Evolutionary conservation across 2,888 invertebrate genomes (phyloP).

Genomic region (Dicycla oo): DNA sequence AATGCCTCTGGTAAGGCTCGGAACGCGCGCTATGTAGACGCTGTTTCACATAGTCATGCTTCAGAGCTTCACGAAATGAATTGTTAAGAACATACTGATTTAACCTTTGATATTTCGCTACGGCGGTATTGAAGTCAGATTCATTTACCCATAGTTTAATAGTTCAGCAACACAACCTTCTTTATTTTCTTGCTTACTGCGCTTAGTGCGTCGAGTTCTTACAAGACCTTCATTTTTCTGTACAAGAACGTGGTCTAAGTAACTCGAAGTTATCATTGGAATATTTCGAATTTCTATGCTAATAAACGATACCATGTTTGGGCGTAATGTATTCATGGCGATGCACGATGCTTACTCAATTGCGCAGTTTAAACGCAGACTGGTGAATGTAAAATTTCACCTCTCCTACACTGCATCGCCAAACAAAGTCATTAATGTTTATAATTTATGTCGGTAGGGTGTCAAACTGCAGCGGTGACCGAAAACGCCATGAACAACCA

Average conservation of each 20-base stretch:
- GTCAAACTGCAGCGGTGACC: constrained; percentile 49
- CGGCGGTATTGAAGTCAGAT: neutral
- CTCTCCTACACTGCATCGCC: constrained; percentile 57
- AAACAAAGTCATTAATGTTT: constrained; percentile 47
- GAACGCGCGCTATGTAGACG: no score
- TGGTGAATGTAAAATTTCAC: constrained; percentile 72
- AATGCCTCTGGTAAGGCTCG: no score
- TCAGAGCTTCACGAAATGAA: constrained; percentile 8
- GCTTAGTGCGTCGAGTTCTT: neutral
- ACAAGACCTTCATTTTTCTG: constrained; percentile 27
- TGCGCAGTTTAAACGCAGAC: constrained; percentile 61
- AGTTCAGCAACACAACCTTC: neutral
- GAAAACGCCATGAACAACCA: constrained; percentile 50
- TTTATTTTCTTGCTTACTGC: constrained; percentile 1
- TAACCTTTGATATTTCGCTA: constrained; percentile 5
- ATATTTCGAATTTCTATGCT: constrained; percentile 77
- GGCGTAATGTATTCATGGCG: constrained; percentile 77
- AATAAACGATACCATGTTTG: constrained; percentile 71
- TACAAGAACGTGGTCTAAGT: constrained; percentile 19
- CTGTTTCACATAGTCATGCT: neutral
- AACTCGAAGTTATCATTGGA: constrained; percentile 48
- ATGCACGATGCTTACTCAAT: constrained; percentile 69
- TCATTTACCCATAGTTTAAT: neutral
- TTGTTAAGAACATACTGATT: neutral
- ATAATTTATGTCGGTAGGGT: constrained; percentile 56